Evolutionary conservation across 2,888 invertebrate genomes (phyloP).

Genomic region (Ligdia adustata): DNA sequence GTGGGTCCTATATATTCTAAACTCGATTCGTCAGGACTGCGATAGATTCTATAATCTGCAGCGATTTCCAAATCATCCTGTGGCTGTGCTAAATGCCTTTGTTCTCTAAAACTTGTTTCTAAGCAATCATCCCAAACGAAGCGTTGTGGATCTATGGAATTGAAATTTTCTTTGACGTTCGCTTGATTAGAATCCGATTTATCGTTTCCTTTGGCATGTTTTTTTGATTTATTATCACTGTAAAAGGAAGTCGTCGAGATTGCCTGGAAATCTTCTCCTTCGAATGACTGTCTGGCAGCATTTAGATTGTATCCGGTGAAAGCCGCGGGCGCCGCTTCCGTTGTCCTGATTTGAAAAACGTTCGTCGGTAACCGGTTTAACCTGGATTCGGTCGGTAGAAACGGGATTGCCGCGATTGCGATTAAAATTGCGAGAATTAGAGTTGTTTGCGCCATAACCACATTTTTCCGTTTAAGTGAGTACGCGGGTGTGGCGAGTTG

Average conservation of each 20-base stretch:
- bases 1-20: conserved; percentile 43
- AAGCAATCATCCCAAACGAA: conserved; percentile 71
- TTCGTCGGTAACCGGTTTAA: conserved; percentile 31
- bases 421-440: conserved; percentile 59
- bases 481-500: conserved; percentile 46
- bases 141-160: conserved; percentile 46
- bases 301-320: conserved; percentile 76
- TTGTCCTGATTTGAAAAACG: conserved; percentile 56
- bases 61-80: conserved; percentile 55
- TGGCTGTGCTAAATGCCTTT: conserved; percentile 42
- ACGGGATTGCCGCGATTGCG: conserved; percentile 25
- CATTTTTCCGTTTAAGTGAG: conserved; percentile 42
- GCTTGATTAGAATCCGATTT: conserved; percentile 49
- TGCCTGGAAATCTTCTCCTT: conserved; percentile 69
- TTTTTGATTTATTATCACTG: conserved; percentile 55
- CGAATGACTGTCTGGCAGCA: conserved; percentile 50
- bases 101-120: conserved; percentile 56
- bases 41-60: conserved; percentile 46
- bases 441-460: conserved; percentile 55
- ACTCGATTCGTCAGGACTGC: conserved; percentile 15
- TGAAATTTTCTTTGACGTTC: conserved; percentile 33
- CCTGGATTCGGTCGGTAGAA: conserved; percentile 27
- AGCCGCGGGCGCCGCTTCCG: conserved; percentile 66
- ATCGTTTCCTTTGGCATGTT: conserved; percentile 47
- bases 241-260: conserved; percentile 65